Base-by-base conservation (phyloP, 2,113 vertebrate species). In the Xenopus laevis region DNA sequence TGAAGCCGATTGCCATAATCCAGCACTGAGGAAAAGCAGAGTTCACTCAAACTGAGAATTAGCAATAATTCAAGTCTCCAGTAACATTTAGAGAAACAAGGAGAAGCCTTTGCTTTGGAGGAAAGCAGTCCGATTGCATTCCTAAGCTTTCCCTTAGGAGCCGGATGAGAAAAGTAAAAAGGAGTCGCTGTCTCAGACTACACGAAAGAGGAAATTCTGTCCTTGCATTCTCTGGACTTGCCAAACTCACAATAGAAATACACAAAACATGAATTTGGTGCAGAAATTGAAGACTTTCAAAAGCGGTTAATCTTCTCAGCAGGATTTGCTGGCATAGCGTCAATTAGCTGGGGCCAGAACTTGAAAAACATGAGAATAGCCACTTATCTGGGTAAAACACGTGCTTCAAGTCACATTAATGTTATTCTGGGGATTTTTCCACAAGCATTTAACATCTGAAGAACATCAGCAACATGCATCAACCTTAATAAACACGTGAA, bases 151-250 rank as follows among this genome's bases (percentile, higher is more conserved):
- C 53, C 66, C 66, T n/a, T 23, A 76, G 59, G 74, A 68, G 47
- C 33, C 13, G 46, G 17, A 13, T 65, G 23, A 61, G 64, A 68
- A 74, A 17, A 60, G 64, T n/a, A 68, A 74, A 33, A 33, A 17
- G n/a, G 47, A 84, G 74, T 78, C 10, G 7, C 59, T 69, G 85
- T 91, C 97, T 98, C 89, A 98, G 96, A 98, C 96, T 84, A 98
- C 94, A 65, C 98, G 95, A 4, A 55, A 55, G 16, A 17, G 15
- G 52, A 55, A 15, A 55, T n/a, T 55, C 12, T 47, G 12, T 55
- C 52, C 16, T 55, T 55, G 13, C 16, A 55, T 15, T 2, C 16
- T 47, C 46, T 47, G 46, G 9, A 13, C 46, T 13, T 3, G 9
- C 10, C 13, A 55, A 2, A 17, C 15, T 55, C 52, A 55, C 15